Evolutionary conservation across 2,113 vertebrate species (phyloP).

Genomic region (Ageneiosus marmoratus): DNA sequence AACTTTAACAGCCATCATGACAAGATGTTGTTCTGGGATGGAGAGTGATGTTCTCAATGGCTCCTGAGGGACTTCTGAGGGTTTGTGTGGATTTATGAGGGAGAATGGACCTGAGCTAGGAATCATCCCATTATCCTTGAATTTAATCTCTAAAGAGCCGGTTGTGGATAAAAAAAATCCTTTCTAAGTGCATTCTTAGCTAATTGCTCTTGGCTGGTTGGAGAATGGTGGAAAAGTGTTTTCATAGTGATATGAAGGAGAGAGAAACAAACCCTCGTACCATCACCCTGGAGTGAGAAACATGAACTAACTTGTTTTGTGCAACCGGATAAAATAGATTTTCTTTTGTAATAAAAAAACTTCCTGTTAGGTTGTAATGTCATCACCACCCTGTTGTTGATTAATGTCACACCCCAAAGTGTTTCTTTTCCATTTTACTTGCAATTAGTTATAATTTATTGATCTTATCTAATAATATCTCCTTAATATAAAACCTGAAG

Average conservation of each 20-base stretch:
- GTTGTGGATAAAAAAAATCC: constrained; percentile 37
- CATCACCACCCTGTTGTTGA: neutral
- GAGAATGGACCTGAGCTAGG: constrained; percentile 53
- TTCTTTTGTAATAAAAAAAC: too few species aligned
- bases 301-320: neutral
- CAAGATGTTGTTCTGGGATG: constrained; percentile 80
- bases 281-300: neutral
- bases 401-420: neutral
- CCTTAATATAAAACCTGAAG: neutral
- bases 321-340: too few species aligned
- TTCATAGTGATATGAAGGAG: too few species aligned
- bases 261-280: neutral
- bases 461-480: neutral
- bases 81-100: constrained; percentile 82
- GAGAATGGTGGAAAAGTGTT: too few species aligned
- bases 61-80: constrained; percentile 73
- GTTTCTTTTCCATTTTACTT: neutral
- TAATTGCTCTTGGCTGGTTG: neutral
- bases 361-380: too few species aligned
- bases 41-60: constrained; percentile 83
- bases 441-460: neutral
- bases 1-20: constrained; percentile 77
- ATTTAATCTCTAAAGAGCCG: constrained; percentile 4
- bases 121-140: constrained; percentile 69
- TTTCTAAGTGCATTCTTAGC: neutral